Percentiles rank a stretch among this genome's conserved stretches.
Evolutionary conservation across 2,113 vertebrate genomes (phyloP).

Genomic region (Plotosus lineatus): DNA sequence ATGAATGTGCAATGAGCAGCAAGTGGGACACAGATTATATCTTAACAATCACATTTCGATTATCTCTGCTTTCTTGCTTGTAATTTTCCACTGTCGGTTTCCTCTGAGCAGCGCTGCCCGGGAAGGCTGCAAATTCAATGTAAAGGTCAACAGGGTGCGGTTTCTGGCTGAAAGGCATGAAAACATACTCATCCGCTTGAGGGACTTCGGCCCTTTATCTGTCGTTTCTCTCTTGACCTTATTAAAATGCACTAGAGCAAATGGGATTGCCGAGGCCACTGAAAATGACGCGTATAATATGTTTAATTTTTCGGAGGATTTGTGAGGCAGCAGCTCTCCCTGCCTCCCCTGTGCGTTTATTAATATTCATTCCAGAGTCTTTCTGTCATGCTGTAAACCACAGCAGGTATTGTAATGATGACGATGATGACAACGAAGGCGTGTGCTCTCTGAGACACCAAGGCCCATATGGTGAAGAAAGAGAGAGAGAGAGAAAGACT

Average conservation of each 20-base stretch:
- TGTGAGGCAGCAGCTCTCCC: slow-evolving; percentile 65
- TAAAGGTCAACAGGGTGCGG: slow-evolving; percentile 44
- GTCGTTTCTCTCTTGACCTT: slow-evolving; percentile 52
- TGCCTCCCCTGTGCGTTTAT: slow-evolving; percentile 63
- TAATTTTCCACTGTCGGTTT: slow-evolving; percentile 1
- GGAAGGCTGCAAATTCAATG: slow-evolving; percentile 29
- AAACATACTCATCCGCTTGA: slow-evolving; percentile 34
- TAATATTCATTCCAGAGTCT: slow-evolving; percentile 77
- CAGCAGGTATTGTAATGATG: slow-evolving; percentile 55
- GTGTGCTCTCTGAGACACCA: slow-evolving; percentile 31
- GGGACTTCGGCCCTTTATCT: slow-evolving; percentile 18
- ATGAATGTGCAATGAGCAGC: neutral
- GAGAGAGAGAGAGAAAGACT: slow-evolving; percentile 52
- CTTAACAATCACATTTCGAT: slow-evolving; percentile 28
- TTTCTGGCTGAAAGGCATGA: slow-evolving; percentile 28
- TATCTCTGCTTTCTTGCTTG: neutral
- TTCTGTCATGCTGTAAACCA: slow-evolving; percentile 48
- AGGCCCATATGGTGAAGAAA: neutral
- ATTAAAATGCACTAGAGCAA: slow-evolving; percentile 77
- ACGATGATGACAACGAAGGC: slow-evolving; percentile 23
- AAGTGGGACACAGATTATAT: neutral
- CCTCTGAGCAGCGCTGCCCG: neutral
- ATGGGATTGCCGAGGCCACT: slow-evolving; percentile 75
- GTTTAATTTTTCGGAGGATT: slow-evolving; percentile 69
- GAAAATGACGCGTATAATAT: slow-evolving; percentile 77